Evolutionary conservation across 2,797 vertebrate genomes (phyloP).

Genomic region (Crax fasciolata): DNA sequence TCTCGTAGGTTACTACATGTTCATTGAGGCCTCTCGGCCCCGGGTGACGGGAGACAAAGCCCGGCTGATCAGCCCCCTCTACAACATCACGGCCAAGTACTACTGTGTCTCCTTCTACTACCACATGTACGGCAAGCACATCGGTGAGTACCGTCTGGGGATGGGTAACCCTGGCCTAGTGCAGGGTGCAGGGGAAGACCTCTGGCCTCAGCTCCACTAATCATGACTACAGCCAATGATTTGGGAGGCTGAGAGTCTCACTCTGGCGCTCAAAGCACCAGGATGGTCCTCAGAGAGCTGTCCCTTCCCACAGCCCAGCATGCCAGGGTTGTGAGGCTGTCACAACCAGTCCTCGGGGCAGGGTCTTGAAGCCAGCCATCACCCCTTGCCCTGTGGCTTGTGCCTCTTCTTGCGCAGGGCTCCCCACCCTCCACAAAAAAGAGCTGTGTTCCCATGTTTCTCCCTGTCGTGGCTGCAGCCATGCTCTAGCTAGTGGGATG

Average conservation of each 20-base stretch:
- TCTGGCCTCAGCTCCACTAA: neutral
- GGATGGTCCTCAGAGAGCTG: neutral
- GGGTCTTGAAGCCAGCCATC: neutral
- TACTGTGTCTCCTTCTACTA: slow-evolving; percentile 98
- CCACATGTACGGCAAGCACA: slow-evolving; percentile 98
- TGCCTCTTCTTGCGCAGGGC: neutral
- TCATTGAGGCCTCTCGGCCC: slow-evolving; percentile 94
- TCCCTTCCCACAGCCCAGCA: neutral
- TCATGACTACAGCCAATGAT: accelerated
- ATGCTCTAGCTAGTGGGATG: neutral
- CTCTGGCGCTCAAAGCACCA: neutral
- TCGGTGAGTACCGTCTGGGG: slow-evolving; percentile 88
- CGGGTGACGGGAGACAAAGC: slow-evolving; percentile 92
- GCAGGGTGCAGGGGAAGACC: neutral
- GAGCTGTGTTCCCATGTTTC: accelerated
- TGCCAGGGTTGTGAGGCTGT: neutral
- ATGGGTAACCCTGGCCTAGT: neutral
- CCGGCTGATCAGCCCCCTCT: slow-evolving; percentile 93
- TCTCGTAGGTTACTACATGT: slow-evolving; percentile 95
- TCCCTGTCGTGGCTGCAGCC: accelerated
- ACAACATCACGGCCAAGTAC: slow-evolving; percentile 91
- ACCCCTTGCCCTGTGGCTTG: neutral
- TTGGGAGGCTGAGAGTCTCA: neutral
- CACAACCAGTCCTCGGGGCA: neutral
- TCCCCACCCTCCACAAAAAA: neutral